Conservation (phyloP, 2,113 vertebrate species). For the Myiagra hebetior region DNA sequence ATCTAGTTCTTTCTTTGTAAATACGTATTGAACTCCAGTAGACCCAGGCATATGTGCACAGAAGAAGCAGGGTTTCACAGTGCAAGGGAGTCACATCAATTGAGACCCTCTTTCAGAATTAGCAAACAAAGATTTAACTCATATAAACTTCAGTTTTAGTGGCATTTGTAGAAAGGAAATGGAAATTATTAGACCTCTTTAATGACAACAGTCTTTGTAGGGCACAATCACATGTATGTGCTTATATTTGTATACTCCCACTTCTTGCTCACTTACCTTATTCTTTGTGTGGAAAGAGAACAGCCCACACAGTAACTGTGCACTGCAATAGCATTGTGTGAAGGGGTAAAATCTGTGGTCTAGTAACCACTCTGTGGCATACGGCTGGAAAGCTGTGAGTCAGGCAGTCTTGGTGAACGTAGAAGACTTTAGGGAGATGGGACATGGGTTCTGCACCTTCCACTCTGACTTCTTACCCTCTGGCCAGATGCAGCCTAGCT, state of each 20-base stretch:
- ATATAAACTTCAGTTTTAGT: neutral
- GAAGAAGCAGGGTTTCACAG: neutral
- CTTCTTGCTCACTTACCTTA: neutral
- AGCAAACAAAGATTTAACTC: neutral
- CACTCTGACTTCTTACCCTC: neutral
- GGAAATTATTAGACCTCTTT: neutral
- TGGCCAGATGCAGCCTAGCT: neutral
- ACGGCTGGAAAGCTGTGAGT: neutral
- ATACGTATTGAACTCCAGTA: neutral
- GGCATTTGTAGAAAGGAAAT: neutral
- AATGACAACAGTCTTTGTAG: neutral
- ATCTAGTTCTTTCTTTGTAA: neutral
- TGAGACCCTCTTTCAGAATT: neutral
- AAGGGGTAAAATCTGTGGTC: neutral
- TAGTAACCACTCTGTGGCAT: neutral
- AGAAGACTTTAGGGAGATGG: neutral
- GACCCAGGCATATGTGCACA: neutral
- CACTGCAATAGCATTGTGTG: neutral
- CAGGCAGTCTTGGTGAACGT: neutral
- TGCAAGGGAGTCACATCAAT: neutral
- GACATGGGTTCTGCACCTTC: neutral
- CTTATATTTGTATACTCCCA: neutral
- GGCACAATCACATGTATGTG: neutral
- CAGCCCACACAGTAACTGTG: fast-evolving
- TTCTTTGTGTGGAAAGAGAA: neutral